Evolutionary conservation across 2,797 vertebrate genomes (phyloP).

Genomic region (Cygnus olor): DNA sequence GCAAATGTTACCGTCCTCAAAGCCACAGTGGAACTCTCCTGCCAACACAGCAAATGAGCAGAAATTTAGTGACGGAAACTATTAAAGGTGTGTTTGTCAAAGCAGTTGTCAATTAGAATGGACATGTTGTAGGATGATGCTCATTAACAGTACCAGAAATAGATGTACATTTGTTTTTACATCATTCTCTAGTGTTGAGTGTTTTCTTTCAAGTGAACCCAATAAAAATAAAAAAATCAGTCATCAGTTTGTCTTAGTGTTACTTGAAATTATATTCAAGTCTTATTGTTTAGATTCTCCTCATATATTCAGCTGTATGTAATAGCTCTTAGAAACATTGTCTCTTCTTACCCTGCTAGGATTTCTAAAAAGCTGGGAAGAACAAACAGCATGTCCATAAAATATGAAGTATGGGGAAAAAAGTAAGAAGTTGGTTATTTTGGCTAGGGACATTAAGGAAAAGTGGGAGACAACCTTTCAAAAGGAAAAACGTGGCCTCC

Average conservation of each 20-base stretch:
- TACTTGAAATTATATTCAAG: background rate
- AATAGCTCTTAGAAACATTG: background rate
- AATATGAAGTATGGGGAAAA: accelerated
- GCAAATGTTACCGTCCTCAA: slow-evolving; percentile 96
- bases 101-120: background rate
- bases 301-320: background rate
- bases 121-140: background rate
- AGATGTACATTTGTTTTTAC: background rate
- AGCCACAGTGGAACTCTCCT: slow-evolving; percentile 99
- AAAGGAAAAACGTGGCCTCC: background rate
- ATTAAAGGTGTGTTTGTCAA: background rate
- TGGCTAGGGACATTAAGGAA: background rate
- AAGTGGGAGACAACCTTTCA: background rate
- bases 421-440: background rate
- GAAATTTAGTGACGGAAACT: background rate
- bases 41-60: slow-evolving; percentile 30
- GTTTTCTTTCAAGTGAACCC: background rate
- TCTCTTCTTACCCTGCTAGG: background rate
- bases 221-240: background rate
- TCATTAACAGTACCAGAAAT: background rate
- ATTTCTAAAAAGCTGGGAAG: background rate
- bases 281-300: background rate
- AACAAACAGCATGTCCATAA: background rate
- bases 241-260: background rate
- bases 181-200: background rate